Base-by-base conservation (phyloP, 2,113 vertebrate genomes). In the Amia ocellicauda region DNA sequence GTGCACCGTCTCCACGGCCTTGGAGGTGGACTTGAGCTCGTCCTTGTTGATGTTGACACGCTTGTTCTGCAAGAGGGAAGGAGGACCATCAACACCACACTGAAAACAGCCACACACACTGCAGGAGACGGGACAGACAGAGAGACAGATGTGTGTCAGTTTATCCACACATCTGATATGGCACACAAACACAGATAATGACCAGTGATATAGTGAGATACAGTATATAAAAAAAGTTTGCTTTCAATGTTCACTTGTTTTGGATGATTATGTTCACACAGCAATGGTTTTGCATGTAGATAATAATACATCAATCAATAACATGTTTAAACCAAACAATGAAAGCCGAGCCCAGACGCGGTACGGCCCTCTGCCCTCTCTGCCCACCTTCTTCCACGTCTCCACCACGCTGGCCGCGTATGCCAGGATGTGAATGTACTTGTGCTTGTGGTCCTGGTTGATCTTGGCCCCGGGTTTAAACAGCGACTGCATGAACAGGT, bases 371-470 rank as follows among this genome's bases (percentile, higher is more conserved):
- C n/a, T n/a, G n/a, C n/a, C n/a, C n/a, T n/a, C n/a, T n/a, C n/a
- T n/a, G n/a, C n/a, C 14, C 78, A 98, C 96, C 95, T 99, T 99
- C 69, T 98, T 99, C 96, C 96, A 99, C 2, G 93, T 95, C 79
- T 99, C 97, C 2, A 99, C 95, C 61, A 99, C 97, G 0, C 97
- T 98, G 16, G 97, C 95, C 4, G 97, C 95, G 0, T 99, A 98
- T 0, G 96, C 97, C 83, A 99, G 64, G 69, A 99, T 98, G 79
- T 99, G 96, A 73, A 98, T 99, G 66, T 96, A 99, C 72, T 99
- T 99, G 82, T 99, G 96, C 69, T 99, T 99, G 62, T 99, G 97
- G 75, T 99, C 97, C 76, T 98, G 97, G 86, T 99, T 99, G 76
- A 99, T 97, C 79, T 97, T 93, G n/a, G 97, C 93, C 9, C 97